phyloP scores from a whole-genome alignment of 2,797 vertebrate genomes.

The Lithobates sylvaticus region DNA sequence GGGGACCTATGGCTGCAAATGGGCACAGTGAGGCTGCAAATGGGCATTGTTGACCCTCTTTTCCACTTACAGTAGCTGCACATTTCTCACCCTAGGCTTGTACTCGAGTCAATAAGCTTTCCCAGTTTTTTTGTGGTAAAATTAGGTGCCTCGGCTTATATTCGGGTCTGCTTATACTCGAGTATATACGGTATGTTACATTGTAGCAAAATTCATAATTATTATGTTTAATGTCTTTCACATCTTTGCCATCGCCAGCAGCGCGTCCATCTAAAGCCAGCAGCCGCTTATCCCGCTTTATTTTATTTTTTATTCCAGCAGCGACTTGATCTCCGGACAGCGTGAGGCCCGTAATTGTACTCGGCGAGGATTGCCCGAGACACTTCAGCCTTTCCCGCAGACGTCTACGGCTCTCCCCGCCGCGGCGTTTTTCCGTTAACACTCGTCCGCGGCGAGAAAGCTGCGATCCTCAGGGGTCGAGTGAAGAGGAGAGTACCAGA shows the following conservation, averaged over 20 bases:
- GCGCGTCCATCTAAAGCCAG: too few species aligned
- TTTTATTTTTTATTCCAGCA: conserved; percentile 55
- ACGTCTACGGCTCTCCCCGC: neutral
- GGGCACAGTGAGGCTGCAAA: too few species aligned
- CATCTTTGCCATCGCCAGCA: neutral
- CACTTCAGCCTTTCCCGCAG: conserved; percentile 44
- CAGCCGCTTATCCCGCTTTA: too few species aligned
- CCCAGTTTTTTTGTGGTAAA: too few species aligned
- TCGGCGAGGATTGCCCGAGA: conserved; percentile 48
- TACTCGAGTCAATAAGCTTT: too few species aligned
- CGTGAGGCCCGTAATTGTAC: conserved; percentile 63
- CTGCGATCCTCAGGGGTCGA: conserved; percentile 54
- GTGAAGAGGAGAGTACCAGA: conserved; percentile 60
- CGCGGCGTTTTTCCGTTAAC: conserved; percentile 56
- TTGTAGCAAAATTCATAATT: conserved; percentile 30
- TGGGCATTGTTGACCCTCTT: too few species aligned
- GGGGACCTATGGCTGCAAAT: too few species aligned
- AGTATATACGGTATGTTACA: too few species aligned
- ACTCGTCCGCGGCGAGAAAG: conserved; percentile 30
- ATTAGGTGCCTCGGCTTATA: too few species aligned
- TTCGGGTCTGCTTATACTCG: too few species aligned
- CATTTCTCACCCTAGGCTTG: too few species aligned
- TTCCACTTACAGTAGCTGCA: too few species aligned
- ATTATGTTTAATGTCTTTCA: conserved; percentile 9
- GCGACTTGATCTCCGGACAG: conserved; percentile 62